Conservation (phyloP, 2,113 vertebrate genomes). For the Dolichallabes microphthalmus region DNA sequence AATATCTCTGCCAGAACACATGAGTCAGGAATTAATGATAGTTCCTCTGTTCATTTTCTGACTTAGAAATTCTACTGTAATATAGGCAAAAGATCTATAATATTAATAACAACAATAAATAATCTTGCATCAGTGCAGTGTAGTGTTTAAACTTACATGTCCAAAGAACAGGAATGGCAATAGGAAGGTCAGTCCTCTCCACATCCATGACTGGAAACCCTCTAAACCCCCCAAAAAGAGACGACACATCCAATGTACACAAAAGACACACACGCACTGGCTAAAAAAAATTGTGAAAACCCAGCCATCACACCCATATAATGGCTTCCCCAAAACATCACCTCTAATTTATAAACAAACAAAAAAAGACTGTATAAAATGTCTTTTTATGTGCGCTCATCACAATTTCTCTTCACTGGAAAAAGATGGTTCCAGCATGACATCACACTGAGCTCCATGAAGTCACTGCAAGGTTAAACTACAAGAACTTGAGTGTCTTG, state of each 20-base stretch:
- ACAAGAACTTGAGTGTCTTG: not conserved
- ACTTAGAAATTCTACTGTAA: not conserved
- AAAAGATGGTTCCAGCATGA: too few relatives aligned
- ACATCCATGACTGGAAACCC: constrained; percentile 99
- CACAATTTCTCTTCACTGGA: too few relatives aligned
- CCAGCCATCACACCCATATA: too few relatives aligned
- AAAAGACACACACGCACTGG: not conserved
- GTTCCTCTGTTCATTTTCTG: not conserved
- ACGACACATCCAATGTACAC: not conserved
- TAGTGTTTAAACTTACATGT: constrained; percentile 81
- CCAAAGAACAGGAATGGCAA: constrained; percentile 96
- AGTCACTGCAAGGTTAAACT: not conserved
- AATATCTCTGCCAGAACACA: not conserved
- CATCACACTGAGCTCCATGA: too few relatives aligned
- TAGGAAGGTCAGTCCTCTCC: constrained; percentile 95
- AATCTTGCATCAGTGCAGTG: not conserved
- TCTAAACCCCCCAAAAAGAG: constrained; percentile 68
- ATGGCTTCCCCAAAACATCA: not conserved
- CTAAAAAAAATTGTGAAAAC: too few relatives aligned
- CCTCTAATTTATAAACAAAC: not conserved
- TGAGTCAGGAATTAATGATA: not conserved
- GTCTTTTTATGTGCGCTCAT: too few relatives aligned
- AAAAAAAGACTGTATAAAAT: too few relatives aligned
- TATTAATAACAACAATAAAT: not conserved
- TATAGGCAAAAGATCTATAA: not conserved